Evolutionary conservation across 1,140 invertebrate species (phyloP).

Genomic region (Augochlora pura): DNA sequence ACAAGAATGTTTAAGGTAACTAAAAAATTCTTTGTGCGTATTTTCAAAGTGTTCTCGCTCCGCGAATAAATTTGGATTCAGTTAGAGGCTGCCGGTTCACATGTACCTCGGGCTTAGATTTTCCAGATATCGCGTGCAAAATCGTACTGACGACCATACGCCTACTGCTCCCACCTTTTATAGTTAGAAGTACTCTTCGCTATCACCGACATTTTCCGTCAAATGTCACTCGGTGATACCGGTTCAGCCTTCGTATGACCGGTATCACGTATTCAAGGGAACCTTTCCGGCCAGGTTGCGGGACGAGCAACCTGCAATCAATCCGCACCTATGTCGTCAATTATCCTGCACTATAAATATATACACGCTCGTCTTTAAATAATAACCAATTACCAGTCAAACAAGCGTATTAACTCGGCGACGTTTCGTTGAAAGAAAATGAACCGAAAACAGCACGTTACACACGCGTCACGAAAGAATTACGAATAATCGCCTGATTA

Average conservation of each 20-base stretch:
- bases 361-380: slow-evolving; percentile 7
- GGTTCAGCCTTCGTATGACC: slow-evolving; percentile 54
- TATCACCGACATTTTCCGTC: slow-evolving; percentile 59
- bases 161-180: slow-evolving; percentile 50
- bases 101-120: slow-evolving; percentile 11
- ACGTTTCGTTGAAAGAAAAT: background rate
- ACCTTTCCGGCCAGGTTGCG: slow-evolving; percentile 19
- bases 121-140: slow-evolving; percentile 41
- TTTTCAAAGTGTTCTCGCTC: background rate
- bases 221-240: slow-evolving; percentile 64
- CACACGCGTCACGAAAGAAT: background rate
- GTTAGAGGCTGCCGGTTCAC: background rate
- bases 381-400: slow-evolving; percentile 4
- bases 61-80: background rate
- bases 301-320: slow-evolving; percentile 31
- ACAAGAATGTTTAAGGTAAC: no score
- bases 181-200: slow-evolving; percentile 46
- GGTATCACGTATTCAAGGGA: slow-evolving; percentile 32
- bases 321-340: slow-evolving; percentile 25
- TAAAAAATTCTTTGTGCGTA: background rate
- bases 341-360: slow-evolving; percentile 15
- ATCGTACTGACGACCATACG: slow-evolving; percentile 46
- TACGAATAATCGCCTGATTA: background rate
- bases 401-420: background rate
- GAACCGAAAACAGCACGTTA: background rate